Percentiles rank a stretch among this genome's conserved stretches.
Evolutionary conservation across 2,797 vertebrate species (phyloP).

Genomic region (Argentina silus): DNA sequence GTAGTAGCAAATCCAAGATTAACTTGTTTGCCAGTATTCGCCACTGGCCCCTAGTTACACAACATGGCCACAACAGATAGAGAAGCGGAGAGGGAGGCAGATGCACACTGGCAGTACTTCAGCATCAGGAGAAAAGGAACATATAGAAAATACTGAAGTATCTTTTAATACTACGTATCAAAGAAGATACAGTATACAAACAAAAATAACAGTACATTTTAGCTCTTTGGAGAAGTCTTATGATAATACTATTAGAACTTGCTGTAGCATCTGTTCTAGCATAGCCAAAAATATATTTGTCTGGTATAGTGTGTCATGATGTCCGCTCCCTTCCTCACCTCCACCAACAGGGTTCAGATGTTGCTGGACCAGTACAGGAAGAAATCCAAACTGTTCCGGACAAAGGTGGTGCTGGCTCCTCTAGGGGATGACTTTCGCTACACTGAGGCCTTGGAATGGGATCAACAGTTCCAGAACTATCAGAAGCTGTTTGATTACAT

Average conservation of each 20-base stretch:
- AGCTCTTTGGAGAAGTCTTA: no score
- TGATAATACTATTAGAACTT: no score
- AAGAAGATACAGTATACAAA: no score
- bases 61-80: constrained; percentile 1
- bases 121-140: neutral
- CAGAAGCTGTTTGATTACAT: constrained; percentile 92
- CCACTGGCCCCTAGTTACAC: neutral
- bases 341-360: constrained; percentile 77
- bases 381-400: constrained; percentile 90
- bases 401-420: constrained; percentile 85
- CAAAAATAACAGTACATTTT: no score
- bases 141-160: neutral
- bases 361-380: constrained; percentile 93
- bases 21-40: neutral
- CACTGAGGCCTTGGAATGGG: constrained; percentile 85
- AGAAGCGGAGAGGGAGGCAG: neutral
- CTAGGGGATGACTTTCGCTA: constrained; percentile 94
- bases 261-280: neutral
- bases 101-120: neutral
- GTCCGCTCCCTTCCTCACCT: neutral
- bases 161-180: no score
- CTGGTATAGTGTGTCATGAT: constrained; percentile 22
- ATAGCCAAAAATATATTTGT: neutral
- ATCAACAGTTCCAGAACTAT: constrained; percentile 91
- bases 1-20: neutral